These are phyloP conservation scores for Periparus ater DNA, from an alignment of 2,797 vertebrate genomes.

Conservation along the genomic window DNA sequence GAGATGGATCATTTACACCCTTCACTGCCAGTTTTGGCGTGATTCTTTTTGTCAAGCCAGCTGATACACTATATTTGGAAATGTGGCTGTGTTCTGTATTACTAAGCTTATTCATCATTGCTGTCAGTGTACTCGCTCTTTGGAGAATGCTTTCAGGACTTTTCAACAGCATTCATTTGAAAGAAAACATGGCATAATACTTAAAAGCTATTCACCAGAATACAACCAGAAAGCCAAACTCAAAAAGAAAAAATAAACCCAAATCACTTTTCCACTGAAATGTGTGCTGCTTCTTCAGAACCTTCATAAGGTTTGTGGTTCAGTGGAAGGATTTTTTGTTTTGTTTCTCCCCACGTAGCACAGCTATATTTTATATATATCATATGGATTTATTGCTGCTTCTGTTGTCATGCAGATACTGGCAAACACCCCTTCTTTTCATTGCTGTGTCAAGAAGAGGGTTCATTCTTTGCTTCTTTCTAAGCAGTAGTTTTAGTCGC, in stretches of 20 bases:
- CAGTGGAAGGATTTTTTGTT: not conserved
- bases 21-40: not conserved
- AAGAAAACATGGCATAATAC: not conserved
- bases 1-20: constrained; percentile 5
- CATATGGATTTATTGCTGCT: not conserved
- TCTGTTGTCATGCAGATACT: not conserved
- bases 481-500: not conserved
- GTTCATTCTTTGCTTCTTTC: not conserved
- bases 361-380: not conserved
- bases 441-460: not conserved
- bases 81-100: constrained; percentile 25
- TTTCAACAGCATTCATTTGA: not conserved
- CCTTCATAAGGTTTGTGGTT: not conserved
- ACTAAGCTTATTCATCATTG: constrained; percentile 22
- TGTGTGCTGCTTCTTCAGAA: not conserved
- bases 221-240: not conserved
- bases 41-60: constrained; percentile 14
- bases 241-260: not conserved
- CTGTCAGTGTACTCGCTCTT: constrained; percentile 3
- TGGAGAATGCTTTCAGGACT: constrained; percentile 35
- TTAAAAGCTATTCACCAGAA: not conserved
- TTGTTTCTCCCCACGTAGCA: not conserved
- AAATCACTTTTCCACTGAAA: not conserved
- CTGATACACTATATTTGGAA: constrained; percentile 63
- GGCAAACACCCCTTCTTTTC: not conserved